Conservation (phyloP, 2,888 invertebrate species). For the Cryptocephalus primarius region DNA sequence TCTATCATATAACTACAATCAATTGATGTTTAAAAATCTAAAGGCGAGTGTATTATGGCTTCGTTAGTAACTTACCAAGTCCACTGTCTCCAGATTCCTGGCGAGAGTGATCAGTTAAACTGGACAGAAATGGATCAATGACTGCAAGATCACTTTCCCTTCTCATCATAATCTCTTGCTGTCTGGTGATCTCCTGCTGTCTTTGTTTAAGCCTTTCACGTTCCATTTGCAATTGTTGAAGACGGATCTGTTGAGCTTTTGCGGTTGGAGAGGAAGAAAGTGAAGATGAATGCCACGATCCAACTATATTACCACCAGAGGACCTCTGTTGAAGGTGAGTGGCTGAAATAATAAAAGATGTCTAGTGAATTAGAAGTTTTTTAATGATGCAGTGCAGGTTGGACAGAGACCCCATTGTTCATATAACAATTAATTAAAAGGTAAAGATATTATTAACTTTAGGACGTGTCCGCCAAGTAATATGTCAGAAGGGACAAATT, state of each 20-base stretch:
- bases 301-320: conserved; percentile 19
- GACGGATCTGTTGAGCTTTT: conserved; percentile 64
- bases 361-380: too few relatives aligned
- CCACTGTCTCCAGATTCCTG: conserved; percentile 95
- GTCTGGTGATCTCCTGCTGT: conserved; percentile 80
- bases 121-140: conserved; percentile 71
- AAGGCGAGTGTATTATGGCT: conserved; percentile 84
- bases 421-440: too few relatives aligned
- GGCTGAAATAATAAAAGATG: conserved; percentile 34
- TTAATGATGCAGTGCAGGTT: too few relatives aligned
- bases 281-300: conserved; percentile 33
- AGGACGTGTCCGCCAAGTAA: too few relatives aligned
- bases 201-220: conserved; percentile 79
- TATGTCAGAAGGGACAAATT: too few relatives aligned
- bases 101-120: conserved; percentile 77
- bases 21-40: conserved; percentile 83
- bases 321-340: conserved; percentile 42
- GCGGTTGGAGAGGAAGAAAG: conserved; percentile 45
- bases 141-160: conserved; percentile 53
- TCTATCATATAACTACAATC: conserved; percentile 55
- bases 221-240: conserved; percentile 79
- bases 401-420: too few relatives aligned
- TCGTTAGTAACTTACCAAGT: conserved; percentile 78
- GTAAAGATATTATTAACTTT: too few relatives aligned
- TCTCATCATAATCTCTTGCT: conserved; percentile 68